Percentiles rank a stretch among this genome's conserved stretches.
Conservation (phyloP, 2,113 vertebrate species). For the Perognathus longimembris region DNA sequence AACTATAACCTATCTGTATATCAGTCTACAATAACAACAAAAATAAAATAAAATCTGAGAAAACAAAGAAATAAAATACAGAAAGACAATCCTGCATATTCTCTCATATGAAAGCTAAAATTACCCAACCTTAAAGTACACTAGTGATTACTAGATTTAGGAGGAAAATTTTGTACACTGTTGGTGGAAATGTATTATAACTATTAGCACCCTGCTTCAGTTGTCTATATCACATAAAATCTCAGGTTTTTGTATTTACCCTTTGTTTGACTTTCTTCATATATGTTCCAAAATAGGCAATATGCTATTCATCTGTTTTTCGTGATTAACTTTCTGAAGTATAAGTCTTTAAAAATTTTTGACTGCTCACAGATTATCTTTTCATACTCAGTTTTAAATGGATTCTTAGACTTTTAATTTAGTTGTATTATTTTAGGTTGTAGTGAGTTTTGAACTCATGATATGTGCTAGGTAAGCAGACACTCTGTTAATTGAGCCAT, state of each 20-base stretch:
- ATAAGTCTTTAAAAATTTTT: background rate
- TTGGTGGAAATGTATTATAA: no score
- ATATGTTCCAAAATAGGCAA: background rate
- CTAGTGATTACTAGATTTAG: background rate
- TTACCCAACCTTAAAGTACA: background rate
- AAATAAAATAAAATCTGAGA: no score
- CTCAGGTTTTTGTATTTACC: background rate
- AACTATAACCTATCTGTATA: no score
- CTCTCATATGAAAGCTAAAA: no score
- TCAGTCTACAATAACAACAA: no score
- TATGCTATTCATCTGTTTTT: background rate
- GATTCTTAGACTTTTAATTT: background rate
- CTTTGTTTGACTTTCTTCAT: background rate
- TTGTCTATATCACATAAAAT: background rate
- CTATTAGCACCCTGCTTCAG: background rate
- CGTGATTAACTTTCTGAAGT: background rate
- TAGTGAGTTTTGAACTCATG: no score
- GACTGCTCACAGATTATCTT: background rate
- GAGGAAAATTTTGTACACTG: background rate
- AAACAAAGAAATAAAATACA: no score
- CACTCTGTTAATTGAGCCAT: no score
- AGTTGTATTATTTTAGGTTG: no score
- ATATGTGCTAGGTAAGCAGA: no score
- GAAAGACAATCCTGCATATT: no score
- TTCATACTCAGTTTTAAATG: background rate